Conservation (phyloP, 2,797 vertebrate species). For the Gouania willdenowi region DNA sequence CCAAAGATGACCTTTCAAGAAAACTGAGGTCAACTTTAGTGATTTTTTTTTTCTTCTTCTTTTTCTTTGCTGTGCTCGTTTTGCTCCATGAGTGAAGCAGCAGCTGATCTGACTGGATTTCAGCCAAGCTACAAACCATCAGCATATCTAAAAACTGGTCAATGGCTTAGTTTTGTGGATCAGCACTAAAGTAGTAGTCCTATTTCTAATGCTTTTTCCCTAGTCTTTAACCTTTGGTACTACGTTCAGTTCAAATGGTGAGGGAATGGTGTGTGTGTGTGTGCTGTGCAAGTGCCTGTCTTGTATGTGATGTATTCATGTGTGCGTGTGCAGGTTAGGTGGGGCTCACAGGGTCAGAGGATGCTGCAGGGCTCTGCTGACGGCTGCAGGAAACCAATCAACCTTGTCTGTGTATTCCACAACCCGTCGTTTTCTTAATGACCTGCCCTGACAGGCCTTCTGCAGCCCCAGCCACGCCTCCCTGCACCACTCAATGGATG, state of each 20-base stretch:
- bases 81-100: constrained; percentile 23
- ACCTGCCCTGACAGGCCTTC: constrained; percentile 70
- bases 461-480: constrained; percentile 53
- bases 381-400: constrained; percentile 74
- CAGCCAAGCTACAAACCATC: constrained; percentile 32
- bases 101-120: constrained; percentile 38
- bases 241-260: no score
- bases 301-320: neutral
- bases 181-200: constrained; percentile 43
- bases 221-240: constrained; percentile 13
- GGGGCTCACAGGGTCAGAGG: constrained; percentile 58
- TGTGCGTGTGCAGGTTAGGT: constrained; percentile 45
- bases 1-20: constrained; percentile 62
- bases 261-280: constrained; percentile 11
- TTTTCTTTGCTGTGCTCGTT: constrained; percentile 16
- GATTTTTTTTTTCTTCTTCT: constrained; percentile 11
- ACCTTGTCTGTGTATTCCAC: constrained; percentile 74
- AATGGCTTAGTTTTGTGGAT: constrained; percentile 30
- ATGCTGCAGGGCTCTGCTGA: constrained; percentile 72
- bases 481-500: constrained; percentile 58
- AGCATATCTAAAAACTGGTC: constrained; percentile 36
- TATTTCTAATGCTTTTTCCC: constrained; percentile 7
- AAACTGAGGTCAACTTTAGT: constrained; percentile 50
- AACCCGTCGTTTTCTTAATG: constrained; percentile 75
- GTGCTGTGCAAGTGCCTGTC: constrained; percentile 23